These are phyloP conservation scores for Luperina nickerlii DNA, from an alignment of 2,888 invertebrate genomes.

Conservation along the genomic window DNA sequence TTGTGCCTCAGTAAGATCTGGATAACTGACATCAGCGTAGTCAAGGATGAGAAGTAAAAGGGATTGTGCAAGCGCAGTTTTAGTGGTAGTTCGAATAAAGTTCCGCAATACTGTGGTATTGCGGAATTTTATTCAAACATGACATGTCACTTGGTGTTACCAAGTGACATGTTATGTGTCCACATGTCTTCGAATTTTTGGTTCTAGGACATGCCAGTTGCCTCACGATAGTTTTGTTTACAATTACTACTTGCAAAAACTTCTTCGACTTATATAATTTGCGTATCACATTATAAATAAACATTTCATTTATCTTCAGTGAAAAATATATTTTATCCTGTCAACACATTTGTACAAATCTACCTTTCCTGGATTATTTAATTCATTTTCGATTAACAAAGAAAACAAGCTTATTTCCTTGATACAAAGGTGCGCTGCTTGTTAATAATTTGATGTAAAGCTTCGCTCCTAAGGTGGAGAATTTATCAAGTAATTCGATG, in stretches of 20 bases:
- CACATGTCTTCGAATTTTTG: not conserved
- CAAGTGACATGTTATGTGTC: no score
- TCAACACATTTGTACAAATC: conserved; percentile 24
- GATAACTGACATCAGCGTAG: no score
- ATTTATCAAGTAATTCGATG: conserved; percentile 73
- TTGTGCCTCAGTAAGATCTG: no score
- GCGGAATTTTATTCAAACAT: no score
- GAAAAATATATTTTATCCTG: conserved; percentile 5
- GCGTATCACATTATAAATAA: conserved; percentile 14
- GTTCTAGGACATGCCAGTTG: not conserved
- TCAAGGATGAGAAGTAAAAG: no score
- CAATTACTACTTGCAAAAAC: not conserved
- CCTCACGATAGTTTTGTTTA: not conserved
- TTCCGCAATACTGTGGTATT: no score
- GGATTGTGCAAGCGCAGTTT: no score
- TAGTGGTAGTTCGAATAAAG: no score
- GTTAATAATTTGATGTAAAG: conserved; percentile 35
- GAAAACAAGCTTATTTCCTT: conserved; percentile 34
- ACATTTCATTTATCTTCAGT: conserved; percentile 8
- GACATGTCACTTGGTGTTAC: no score
- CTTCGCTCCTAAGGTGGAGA: conserved; percentile 51
- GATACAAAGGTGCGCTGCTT: conserved; percentile 16
- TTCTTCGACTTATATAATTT: conserved; percentile 5
- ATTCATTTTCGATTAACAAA: conserved; percentile 38
- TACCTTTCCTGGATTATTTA: conserved; percentile 21